These are phyloP conservation scores for Hipparchia semele DNA, from an alignment of 2,888 invertebrate genomes.

Conservation along the genomic window DNA sequence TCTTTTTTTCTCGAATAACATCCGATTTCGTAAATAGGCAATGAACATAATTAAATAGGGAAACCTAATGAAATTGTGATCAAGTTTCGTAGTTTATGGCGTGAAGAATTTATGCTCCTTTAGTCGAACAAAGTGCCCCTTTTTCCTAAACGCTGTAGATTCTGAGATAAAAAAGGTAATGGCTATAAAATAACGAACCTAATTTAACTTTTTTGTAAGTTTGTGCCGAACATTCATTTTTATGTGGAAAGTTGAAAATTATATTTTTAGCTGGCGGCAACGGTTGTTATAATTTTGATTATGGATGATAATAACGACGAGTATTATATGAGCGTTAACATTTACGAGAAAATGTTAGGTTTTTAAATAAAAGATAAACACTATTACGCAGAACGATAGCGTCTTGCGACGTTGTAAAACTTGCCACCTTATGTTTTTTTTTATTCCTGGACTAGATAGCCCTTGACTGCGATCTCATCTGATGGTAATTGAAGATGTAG, in stretches of 20 bases:
- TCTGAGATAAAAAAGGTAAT: slow-evolving; percentile 34
- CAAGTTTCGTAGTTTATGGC: slow-evolving; percentile 1
- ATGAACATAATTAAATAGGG: neutral
- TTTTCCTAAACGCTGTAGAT: slow-evolving; percentile 30
- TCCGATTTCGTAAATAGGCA: too few species aligned
- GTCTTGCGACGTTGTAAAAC: too few species aligned
- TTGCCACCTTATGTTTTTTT: too few species aligned
- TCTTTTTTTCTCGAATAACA: too few species aligned
- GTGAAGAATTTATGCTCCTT: slow-evolving; percentile 10
- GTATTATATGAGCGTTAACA: neutral
- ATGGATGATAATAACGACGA: slow-evolving; percentile 10
- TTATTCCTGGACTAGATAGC: too few species aligned
- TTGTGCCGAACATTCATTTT: slow-evolving; percentile 39
- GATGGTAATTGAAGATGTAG: too few species aligned
- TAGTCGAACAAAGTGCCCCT: slow-evolving; percentile 21
- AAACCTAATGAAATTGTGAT: neutral
- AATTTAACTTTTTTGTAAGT: slow-evolving; percentile 41
- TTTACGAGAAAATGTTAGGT: too few species aligned
- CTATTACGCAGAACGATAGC: too few species aligned
- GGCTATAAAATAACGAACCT: slow-evolving; percentile 40
- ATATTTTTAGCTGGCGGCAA: slow-evolving; percentile 35
- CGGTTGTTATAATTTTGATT: slow-evolving; percentile 29
- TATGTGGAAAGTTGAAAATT: slow-evolving; percentile 42
- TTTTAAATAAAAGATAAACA: too few species aligned
- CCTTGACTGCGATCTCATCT: too few species aligned